Evolutionary conservation across 2,113 vertebrate species (phyloP), one percentile per base, ranked within the genome.

Genomic region (Oreochromis tanganicae): DNA sequence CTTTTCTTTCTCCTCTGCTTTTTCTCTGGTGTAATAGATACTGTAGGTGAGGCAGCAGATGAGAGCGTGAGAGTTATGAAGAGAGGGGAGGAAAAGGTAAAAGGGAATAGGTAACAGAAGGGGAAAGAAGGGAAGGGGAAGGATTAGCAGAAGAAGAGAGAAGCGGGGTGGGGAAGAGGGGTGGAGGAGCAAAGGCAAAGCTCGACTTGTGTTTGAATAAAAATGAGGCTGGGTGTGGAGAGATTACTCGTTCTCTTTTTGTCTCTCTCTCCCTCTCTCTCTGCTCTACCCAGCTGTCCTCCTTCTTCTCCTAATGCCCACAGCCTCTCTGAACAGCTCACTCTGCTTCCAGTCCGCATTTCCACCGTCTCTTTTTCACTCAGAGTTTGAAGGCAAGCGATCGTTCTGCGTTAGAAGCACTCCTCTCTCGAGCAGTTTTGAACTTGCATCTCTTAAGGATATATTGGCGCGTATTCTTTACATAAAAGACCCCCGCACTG

Each of bases 201-300:
- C 89, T 88, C 2, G 55, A 83, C 84, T 92, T 7, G 14, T 85
- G 87, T 93, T 85, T 93, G 91, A 94, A 94, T 94, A 93, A 87
- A 94, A 91, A 94, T 92, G 89, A 94, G 91, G 82, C 89, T 85
- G 87, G 93, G 90, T 91, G 88, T 88, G 92, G 82, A 92, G 92
- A 93, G 92, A 94, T 94, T 90, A 83, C 81, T 86, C 87, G 85
- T 66, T 92, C 55, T 89, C 52, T 92, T 86, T 91, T 85, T 92
- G 52, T 93, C 79, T 78, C 79, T 85, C 41, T 68, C 79, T 88
- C 24, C 24, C 59, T 38, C 19, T 55, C 82, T 71, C 83, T 75
- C 68, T 32, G 68, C 87, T 89, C 84, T 55, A 17, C 81, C 85
- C 81, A 10, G 59, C 85, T 54, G 82, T 81, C 83, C 82, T 89